Conservation (phyloP, 2,888 invertebrate species). For the Petrophora chlorosata region DNA sequence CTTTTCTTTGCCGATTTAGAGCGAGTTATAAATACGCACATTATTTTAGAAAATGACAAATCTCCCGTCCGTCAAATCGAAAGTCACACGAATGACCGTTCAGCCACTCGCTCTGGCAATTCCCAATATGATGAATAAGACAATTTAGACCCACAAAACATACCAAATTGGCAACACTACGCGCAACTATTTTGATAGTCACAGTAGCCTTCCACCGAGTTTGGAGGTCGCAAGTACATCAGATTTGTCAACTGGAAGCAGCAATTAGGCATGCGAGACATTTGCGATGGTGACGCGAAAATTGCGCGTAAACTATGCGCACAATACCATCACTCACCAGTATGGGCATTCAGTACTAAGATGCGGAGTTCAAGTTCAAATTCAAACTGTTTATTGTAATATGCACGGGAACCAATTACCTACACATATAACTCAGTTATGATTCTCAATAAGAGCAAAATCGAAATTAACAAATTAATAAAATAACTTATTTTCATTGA, state of each 20-base stretch:
- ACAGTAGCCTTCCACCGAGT: constrained; percentile 19
- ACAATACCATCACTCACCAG: neutral
- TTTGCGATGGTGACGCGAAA: constrained; percentile 26
- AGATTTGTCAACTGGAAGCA: constrained; percentile 32
- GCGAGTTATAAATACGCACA: no score
- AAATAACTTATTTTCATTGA: no score
- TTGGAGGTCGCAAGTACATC: constrained; percentile 28
- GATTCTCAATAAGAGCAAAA: no score
- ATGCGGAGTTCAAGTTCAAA: no score
- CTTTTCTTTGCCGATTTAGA: no score
- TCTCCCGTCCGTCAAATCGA: no score
- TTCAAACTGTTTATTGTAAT: no score
- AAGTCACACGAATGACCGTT: no score
- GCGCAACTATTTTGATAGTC: constrained; percentile 28
- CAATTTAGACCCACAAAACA: constrained; percentile 20
- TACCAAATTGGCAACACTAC: constrained; percentile 30
- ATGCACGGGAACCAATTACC: no score
- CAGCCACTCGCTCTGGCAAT: neutral
- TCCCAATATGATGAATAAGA: constrained; percentile 13
- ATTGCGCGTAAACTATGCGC: constrained; percentile 10
- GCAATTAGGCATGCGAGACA: constrained; percentile 32
- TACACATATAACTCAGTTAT: no score
- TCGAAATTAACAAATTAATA: no score
- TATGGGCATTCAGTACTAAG: neutral
- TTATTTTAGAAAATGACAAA: no score